These are phyloP conservation scores for Ormyrus thymus DNA, from an alignment of 2,888 invertebrate species.

Conservation along the genomic window DNA sequence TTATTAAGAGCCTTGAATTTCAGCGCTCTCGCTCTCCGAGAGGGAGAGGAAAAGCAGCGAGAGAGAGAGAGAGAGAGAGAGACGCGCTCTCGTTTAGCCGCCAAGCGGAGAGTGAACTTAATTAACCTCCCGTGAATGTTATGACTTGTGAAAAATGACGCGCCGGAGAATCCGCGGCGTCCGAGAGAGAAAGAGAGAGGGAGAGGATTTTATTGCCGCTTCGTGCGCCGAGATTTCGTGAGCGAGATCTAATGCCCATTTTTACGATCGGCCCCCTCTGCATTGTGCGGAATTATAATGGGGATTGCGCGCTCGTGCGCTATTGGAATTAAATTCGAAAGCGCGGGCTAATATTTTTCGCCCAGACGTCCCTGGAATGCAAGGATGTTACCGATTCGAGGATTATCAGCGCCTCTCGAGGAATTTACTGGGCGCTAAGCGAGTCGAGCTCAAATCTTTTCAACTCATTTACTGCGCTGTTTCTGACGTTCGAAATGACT, in stretches of 20 bases:
- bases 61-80: neutral
- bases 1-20: conserved; percentile 40
- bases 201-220: conserved; percentile 50
- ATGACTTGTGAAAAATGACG: conserved; percentile 46
- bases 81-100: conserved; percentile 34
- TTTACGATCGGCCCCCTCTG: conserved; percentile 2
- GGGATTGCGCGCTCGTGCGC: no score
- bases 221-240: conserved; percentile 50
- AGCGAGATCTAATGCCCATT: conserved; percentile 38
- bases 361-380: no score
- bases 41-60: neutral
- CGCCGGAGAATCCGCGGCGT: neutral
- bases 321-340: no score
- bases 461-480: no score
- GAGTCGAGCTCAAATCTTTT: no score
- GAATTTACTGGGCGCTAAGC: no score
- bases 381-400: no score
- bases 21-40: neutral
- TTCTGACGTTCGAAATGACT: no score
- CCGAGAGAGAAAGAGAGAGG: neutral
- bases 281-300: conserved; percentile 32
- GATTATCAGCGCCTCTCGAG: no score
- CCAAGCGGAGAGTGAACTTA: conserved; percentile 30
- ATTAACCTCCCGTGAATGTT: conserved; percentile 44
- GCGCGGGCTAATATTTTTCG: no score